Conservation (phyloP, 2,888 invertebrate genomes). For the Melolontha melolontha region DNA sequence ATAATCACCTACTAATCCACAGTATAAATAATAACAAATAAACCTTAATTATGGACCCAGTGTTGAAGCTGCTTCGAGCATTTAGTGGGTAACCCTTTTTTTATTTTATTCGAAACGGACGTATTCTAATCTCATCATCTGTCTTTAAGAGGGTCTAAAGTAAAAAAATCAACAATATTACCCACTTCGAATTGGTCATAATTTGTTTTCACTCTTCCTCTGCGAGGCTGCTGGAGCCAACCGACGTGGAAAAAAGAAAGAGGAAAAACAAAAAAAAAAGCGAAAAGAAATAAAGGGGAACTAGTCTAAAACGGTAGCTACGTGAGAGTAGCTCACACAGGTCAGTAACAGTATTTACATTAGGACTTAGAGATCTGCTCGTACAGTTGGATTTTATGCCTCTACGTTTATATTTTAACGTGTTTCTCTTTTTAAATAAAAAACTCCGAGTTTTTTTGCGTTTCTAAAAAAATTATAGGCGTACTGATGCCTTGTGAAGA, state of each 20-base stretch:
- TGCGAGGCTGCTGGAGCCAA: neutral
- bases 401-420: no score
- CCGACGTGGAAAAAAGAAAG: conserved; percentile 14
- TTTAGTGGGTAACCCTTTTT: conserved; percentile 27
- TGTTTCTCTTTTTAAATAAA: neutral
- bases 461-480: no score
- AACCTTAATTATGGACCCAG: conserved; percentile 36
- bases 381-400: conserved; percentile 16
- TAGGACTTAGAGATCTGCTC: conserved; percentile 34
- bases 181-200: conserved; percentile 35
- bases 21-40: conserved; percentile 42
- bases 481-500: no score
- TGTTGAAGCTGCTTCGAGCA: conserved; percentile 31
- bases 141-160: conserved; percentile 41
- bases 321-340: conserved; percentile 25
- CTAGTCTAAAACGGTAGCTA: conserved; percentile 31
- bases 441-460: neutral
- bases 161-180: conserved; percentile 42
- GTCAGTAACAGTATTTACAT: conserved; percentile 37
- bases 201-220: conserved; percentile 33
- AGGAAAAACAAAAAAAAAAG: conserved; percentile 2
- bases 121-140: conserved; percentile 36
- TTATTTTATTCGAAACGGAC: conserved; percentile 19
- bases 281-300: conserved; percentile 16
- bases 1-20: conserved; percentile 40